Base-by-base conservation (phyloP, 1,140 invertebrate genomes). In the Penaeus japonicus region DNA sequence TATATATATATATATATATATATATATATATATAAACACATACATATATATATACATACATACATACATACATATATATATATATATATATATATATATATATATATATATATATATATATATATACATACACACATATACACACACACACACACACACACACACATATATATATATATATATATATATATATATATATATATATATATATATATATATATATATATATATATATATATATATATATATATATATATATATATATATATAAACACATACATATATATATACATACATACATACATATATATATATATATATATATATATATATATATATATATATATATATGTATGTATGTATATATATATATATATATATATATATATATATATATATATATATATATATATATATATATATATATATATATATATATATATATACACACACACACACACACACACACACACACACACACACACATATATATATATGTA, bases 1-100 rank as follows among this genome's bases (percentile, higher is more conserved):
- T 81, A 81, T 81, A 81, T 81, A 81, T 81, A 81, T 53, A 81
- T 81, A 81, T 53, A 53, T 81, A 81, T 53, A 81, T 81, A 81
- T 53, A 7, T 81, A 81, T 81, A 81, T 81, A 81, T 81, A 81
- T 81, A 81, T 81, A 81, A 53, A 55, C 30, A 53, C 30, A 53
- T 55, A 81, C 30, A 53, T 55, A 55, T 55, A 55, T 55, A 53
- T 55, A 55, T 55, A 81, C 30, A 81, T 55, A 81, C 30, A 55
- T 81, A 53, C 30, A 55, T 81, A 81, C 30, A 55, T 81, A 81
- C 30, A 81, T 55, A 81, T 55, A 81, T 55, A 81, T 55, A 81
- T 55, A 81, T 55, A 81, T 55, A 81, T 55, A 81, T 55, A 81
- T 55, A 81, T 55, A 81, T 55, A 81, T 55, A 81, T 55, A 81